A percentile compares a stretch with the other conserved stretches of the same genome.
These are phyloP conservation scores for Oreortyx pictus DNA, from an alignment of 2,797 vertebrate species.

Conservation along the genomic window DNA sequence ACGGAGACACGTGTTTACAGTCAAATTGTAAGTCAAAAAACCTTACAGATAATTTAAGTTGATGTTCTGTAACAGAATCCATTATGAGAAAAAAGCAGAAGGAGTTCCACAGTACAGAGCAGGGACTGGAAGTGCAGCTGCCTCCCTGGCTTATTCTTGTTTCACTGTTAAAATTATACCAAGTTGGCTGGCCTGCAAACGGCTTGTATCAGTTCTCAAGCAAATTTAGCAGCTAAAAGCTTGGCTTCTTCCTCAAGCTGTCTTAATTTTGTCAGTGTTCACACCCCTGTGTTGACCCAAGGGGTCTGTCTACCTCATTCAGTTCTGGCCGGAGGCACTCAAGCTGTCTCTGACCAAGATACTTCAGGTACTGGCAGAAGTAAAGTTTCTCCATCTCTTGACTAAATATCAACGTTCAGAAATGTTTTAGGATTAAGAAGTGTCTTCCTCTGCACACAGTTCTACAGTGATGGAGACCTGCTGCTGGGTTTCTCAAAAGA, in stretches of 20 bases:
- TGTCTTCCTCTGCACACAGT: background rate
- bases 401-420: background rate
- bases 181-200: background rate
- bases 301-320: background rate
- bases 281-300: background rate
- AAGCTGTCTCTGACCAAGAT: background rate
- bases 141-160: background rate
- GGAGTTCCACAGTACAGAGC: background rate
- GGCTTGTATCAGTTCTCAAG: background rate
- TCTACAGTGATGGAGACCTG: background rate
- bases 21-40: background rate
- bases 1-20: background rate
- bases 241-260: background rate
- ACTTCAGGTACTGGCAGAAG: background rate
- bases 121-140: background rate
- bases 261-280: background rate
- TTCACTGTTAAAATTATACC: background rate
- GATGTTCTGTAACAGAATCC: background rate
- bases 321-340: background rate
- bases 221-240: background rate
- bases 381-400: background rate
- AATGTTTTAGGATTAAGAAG: background rate
- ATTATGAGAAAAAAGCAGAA: background rate
- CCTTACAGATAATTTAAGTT: background rate
- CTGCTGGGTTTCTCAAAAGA: background rate